Evolutionary conservation across 2,888 invertebrate species (phyloP), one percentile per base, ranked within the genome.

Genomic region (Spisula solida): DNA sequence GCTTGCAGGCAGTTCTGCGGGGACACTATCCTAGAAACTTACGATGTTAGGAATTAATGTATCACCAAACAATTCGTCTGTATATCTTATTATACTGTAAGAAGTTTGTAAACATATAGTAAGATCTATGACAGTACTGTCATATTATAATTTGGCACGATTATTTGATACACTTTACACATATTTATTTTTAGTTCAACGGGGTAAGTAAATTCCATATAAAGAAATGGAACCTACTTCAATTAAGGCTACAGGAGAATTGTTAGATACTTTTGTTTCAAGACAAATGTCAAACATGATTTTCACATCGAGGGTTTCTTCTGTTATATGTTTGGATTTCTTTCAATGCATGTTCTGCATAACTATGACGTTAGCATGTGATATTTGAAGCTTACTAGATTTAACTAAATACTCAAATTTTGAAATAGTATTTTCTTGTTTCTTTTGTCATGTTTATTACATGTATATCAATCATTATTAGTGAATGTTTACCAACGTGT

Each of bases 401-500:
- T 34, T 34, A 75, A 75, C 75, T 60, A 60, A 75, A 75, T 75
- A 25, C 34, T 75, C 34, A 31, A 75, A 12, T 75, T 31, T 75
- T 31, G 31, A n/a, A 66, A 34, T 12, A 34, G 5, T 18, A 18
- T 29, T 75, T 16, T 51, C 51, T 51, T 51, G 51, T 51, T 47
- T 51, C 16, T 51, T 41, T 41, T 41, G 41, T 41, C 41, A 41
- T 41, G 41, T 41, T 41, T 41, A 8, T 41, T 5, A 12, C 51
- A 16, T 51, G 47, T 47, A n/a, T n/a, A 47, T 47, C 5, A 16
- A 51, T 51, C 51, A 51, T 51, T 12, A 51, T 10, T 51, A 16
- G 51, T 1, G 12, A 51, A 51, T 16, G 14, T 16, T 51, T 51
- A 10, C 51, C 12, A 16, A 51, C 51, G 12, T 51, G 16, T 51